These are phyloP conservation scores for Sebastes nivosus DNA, from an alignment of 2,797 vertebrate species.

Conservation along the genomic window DNA sequence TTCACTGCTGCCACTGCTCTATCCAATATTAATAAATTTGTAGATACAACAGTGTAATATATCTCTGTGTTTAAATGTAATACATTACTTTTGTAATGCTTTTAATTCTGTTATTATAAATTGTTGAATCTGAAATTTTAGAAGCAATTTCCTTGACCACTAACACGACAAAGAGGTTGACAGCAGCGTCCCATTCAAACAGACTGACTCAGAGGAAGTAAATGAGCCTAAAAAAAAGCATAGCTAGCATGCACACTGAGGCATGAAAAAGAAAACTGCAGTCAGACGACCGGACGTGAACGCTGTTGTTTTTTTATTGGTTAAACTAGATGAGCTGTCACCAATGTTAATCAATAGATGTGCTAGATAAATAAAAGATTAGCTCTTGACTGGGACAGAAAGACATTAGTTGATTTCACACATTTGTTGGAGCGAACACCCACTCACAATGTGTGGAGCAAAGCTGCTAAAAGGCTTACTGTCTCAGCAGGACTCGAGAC, in stretches of 20 bases:
- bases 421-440: not conserved
- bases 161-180: constrained; percentile 11
- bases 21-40: not conserved
- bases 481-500: not conserved
- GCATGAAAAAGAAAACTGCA: constrained; percentile 56
- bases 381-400: not conserved
- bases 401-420: constrained; percentile 23
- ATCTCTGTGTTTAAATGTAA: not conserved
- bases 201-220: constrained; percentile 61
- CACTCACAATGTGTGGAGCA: not conserved
- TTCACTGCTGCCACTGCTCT: not conserved
- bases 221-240: constrained; percentile 68
- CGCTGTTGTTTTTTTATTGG: constrained; percentile 1
- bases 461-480: not conserved
- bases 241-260: constrained; percentile 25
- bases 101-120: not conserved
- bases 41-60: not conserved
- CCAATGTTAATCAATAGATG: constrained; percentile 27
- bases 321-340: constrained; percentile 28
- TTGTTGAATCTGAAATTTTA: not conserved
- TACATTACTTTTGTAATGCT: not conserved
- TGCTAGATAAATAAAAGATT: not conserved
- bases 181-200: constrained; percentile 43
- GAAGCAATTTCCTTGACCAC: not conserved
- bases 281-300: not conserved